Conservation (phyloP, 2,113 vertebrate genomes). For the Aramus guarauna region DNA sequence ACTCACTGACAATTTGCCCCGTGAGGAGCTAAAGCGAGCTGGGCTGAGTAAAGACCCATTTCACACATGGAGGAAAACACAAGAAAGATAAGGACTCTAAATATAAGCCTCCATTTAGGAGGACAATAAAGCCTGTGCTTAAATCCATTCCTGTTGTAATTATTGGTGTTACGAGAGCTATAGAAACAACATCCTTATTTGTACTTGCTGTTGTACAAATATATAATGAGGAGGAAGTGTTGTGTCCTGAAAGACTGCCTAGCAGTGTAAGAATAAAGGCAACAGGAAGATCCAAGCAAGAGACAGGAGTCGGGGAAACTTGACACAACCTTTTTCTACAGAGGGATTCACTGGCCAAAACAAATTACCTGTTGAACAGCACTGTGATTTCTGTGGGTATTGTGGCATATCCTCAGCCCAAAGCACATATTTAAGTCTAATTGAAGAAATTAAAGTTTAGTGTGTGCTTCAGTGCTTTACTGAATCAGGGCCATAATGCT, state of each 20-base stretch:
- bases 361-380: not conserved
- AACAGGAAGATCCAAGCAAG: not conserved
- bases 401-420: not conserved
- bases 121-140: not conserved
- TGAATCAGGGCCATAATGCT: not conserved
- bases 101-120: not conserved
- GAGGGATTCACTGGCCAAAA: not conserved
- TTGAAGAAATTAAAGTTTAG: not conserved
- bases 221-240: not conserved
- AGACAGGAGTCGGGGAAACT: not conserved
- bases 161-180: not conserved
- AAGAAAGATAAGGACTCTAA: not conserved
- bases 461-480: not conserved
- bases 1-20: not conserved
- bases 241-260: not conserved
- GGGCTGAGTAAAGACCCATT: not conserved
- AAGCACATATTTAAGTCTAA: not conserved
- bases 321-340: not conserved
- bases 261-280: not conserved
- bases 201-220: not conserved
- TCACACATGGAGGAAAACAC: not conserved
- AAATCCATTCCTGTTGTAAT: slow-evolving; percentile 3
- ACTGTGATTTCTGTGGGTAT: not conserved
- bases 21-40: not conserved
- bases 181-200: not conserved